Conservation (phyloP, 2,888 invertebrate species). For the Dryocosmus kuriphilus region DNA sequence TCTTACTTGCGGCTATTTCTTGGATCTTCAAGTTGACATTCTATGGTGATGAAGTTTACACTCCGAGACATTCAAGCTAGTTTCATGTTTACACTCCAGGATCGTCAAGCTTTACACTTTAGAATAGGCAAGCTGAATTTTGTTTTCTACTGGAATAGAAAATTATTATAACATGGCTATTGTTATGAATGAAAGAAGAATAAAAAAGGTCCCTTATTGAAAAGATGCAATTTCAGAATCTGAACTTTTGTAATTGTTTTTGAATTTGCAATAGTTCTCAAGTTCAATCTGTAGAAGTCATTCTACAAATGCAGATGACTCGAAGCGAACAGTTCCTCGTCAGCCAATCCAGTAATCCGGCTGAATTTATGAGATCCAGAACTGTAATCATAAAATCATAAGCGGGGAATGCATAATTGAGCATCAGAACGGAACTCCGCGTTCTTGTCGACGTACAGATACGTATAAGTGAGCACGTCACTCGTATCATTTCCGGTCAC, state of each 20-base stretch:
- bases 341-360: constrained; percentile 57
- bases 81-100: too few species aligned
- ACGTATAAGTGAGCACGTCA: constrained; percentile 52
- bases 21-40: too few species aligned
- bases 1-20: too few species aligned
- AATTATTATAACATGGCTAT: too few species aligned
- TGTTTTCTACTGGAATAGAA: too few species aligned
- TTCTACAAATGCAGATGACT: constrained; percentile 24
- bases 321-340: constrained; percentile 51
- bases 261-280: constrained; percentile 1
- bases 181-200: too few species aligned
- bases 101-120: too few species aligned
- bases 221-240: not conserved
- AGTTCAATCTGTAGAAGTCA: not conserved
- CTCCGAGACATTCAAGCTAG: too few species aligned
- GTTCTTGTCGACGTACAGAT: constrained; percentile 50
- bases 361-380: constrained; percentile 60
- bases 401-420: constrained; percentile 60
- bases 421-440: constrained; percentile 59
- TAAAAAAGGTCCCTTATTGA: not conserved
- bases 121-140: too few species aligned
- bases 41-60: too few species aligned
- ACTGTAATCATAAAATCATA: constrained; percentile 64
- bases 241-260: not conserved
- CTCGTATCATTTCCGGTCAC: constrained; percentile 60